Evolutionary conservation across 2,113 vertebrate species (phyloP), one percentile per base, ranked within the genome.

Genomic region (Cairina moschata): DNA sequence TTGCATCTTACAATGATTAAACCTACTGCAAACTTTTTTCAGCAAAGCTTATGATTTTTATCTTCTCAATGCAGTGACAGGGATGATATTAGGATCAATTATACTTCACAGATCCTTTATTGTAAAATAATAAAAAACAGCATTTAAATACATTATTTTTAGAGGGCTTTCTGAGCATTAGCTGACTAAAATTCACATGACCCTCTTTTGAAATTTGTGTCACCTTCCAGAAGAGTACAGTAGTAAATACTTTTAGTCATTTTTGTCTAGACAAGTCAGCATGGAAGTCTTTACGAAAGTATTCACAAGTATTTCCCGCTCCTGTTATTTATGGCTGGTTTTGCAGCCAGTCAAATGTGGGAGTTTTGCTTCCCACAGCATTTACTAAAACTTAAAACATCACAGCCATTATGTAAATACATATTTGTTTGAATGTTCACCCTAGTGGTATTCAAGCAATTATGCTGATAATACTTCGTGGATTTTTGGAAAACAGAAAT

Each of bases 401-500:
- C 36, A 13, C 10, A 59, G 76, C 40, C 50, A 29, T 36, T 13
- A 28, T 11, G 60, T 48, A 74, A 88, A 75, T 34, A 42, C 12
- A 2, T 34, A 11, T 5, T 42, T 74, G 50, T 55, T 56, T 13
- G 84, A 50, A 25, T 17, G 14, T 31, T 78, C 91, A 88, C 28
- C 29, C 46, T 17, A 40, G 11, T 32, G 68, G 46, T 59, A 40
- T 60, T 34, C 50, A 13, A 26, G 55, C 71, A 87, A 32, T 66
- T 17, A 16, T 4, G 32, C 72, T 42, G 40, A 83, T 26, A 68
- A 52, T 20, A 13, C 54, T 83, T 44, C 29, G 84, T 83, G 93
- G 85, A 36, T 78, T 90, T 93, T 55, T 58, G 50, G 72, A 93
- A 11, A 74, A 74, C 31, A 94, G 74, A 87, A 95, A 38, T 87